phyloP scores from a whole-genome alignment of 2,888 invertebrate genomes.

The Ormia ochracea region DNA sequence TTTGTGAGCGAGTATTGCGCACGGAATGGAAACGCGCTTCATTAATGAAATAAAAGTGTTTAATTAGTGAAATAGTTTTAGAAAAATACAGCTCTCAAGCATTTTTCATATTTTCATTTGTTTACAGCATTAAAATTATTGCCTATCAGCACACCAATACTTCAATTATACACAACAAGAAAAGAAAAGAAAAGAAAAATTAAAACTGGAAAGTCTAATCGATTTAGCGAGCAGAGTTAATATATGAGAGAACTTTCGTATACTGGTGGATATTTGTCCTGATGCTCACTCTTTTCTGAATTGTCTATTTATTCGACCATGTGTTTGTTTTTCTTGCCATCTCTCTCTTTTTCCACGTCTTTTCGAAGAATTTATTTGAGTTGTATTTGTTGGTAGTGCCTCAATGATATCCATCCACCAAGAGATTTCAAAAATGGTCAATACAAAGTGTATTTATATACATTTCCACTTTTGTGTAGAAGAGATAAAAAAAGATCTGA shows the following conservation, averaged over 20 bases:
- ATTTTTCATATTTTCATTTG: too few species aligned
- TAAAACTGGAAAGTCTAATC: too few species aligned
- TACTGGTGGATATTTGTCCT: too few species aligned
- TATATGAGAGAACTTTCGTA: too few species aligned
- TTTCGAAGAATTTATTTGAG: not conserved
- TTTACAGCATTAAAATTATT: too few species aligned
- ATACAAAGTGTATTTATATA: slow-evolving; percentile 27
- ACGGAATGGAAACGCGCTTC: not conserved
- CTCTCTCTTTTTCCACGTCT: not conserved
- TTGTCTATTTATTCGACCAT: not conserved
- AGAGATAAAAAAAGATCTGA: not conserved
- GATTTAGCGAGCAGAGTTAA: too few species aligned
- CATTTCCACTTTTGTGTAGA: not conserved
- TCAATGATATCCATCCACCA: not conserved
- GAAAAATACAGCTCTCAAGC: too few species aligned
- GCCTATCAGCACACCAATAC: too few species aligned
- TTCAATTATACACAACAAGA: too few species aligned
- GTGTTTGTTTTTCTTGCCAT: slow-evolving; percentile 11
- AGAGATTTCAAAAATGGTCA: slow-evolving; percentile 31
- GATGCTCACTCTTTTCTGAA: not conserved
- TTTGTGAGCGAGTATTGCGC: not conserved
- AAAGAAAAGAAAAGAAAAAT: too few species aligned
- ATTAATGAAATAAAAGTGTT: not conserved
- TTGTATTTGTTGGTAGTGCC: slow-evolving; percentile 15
- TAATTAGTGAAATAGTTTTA: not conserved